Percentiles rank a stretch among this genome's conserved stretches.
Evolutionary conservation across 2,888 invertebrate genomes (phyloP).

Genomic region (Phania funesta): DNA sequence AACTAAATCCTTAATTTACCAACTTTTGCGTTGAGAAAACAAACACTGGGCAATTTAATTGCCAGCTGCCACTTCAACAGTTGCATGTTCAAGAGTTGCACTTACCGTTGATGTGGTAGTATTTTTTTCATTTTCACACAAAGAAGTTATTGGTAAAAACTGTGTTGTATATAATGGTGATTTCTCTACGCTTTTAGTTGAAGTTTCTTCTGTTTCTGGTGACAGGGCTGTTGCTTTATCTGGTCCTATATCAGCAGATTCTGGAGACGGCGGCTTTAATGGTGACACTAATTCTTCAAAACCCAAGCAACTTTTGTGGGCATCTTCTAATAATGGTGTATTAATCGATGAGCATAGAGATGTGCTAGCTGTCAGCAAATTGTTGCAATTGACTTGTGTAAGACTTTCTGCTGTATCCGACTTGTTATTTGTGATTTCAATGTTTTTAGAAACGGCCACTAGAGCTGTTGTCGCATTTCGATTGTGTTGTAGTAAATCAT

Average conservation of each 20-base stretch:
- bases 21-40: neutral
- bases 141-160: neutral
- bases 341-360: slow-evolving; percentile 23
- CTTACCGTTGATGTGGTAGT: neutral
- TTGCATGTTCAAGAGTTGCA: slow-evolving; percentile 20
- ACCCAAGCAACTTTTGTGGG: slow-evolving; percentile 66
- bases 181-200: neutral
- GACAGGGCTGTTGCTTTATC: slow-evolving; percentile 23
- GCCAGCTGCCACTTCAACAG: slow-evolving; percentile 44
- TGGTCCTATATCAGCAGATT: slow-evolving; percentile 68
- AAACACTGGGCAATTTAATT: slow-evolving; percentile 48
- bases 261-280: slow-evolving; percentile 70
- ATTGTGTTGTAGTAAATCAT: slow-evolving; percentile 79
- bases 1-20: slow-evolving; percentile 56
- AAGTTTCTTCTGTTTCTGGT: slow-evolving; percentile 18
- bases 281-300: slow-evolving; percentile 71
- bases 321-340: slow-evolving; percentile 56
- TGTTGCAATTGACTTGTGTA: neutral
- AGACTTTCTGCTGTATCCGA: neutral
- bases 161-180: slow-evolving; percentile 8
- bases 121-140: slow-evolving; percentile 6
- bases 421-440: slow-evolving; percentile 14
- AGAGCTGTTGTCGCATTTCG: slow-evolving; percentile 77
- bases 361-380: neutral
- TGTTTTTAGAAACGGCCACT: slow-evolving; percentile 73